A percentile compares a stretch with the other conserved stretches of the same genome.
Conservation (phyloP, 1,140 invertebrate species). For the Monomorium pharaonis region DNA sequence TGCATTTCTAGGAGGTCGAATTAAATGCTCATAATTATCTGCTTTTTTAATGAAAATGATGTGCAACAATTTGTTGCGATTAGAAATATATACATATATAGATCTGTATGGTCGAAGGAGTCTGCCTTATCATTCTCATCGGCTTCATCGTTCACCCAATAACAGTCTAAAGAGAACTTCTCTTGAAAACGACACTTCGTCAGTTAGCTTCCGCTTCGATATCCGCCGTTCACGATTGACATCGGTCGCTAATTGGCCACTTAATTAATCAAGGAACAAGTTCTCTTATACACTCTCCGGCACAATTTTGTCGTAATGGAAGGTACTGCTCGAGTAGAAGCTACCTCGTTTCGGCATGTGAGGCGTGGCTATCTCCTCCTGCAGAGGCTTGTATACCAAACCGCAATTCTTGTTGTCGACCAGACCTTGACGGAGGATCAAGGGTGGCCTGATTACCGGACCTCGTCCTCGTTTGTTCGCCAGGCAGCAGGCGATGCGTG, state of each 20-base stretch:
- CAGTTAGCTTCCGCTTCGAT: too few relatives aligned
- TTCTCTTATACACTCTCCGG: slow-evolving; percentile 86
- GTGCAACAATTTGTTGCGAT: background rate
- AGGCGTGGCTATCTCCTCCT: slow-evolving; percentile 83
- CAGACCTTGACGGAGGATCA: slow-evolving; percentile 81
- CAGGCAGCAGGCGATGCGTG: slow-evolving; percentile 73
- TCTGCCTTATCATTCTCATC: background rate
- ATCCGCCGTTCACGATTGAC: background rate
- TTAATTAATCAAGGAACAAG: background rate
- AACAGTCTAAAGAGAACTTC: slow-evolving; percentile 19
- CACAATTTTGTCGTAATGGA: slow-evolving; percentile 88
- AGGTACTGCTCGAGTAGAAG: slow-evolving; percentile 88
- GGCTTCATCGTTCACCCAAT: background rate
- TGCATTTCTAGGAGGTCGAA: background rate
- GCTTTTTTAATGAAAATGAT: background rate
- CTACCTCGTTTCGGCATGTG: slow-evolving; percentile 85
- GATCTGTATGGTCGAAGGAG: background rate
- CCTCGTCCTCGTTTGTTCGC: slow-evolving; percentile 78
- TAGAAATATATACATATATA: too few relatives aligned
- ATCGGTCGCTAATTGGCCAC: slow-evolving; percentile 2
- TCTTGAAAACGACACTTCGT: background rate
- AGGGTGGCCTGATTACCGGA: slow-evolving; percentile 81
- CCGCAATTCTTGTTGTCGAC: slow-evolving; percentile 83
- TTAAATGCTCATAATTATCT: slow-evolving; percentile 29
- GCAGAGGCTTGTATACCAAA: slow-evolving; percentile 85